Evolutionary conservation across 2,797 vertebrate species (phyloP), one percentile per base, ranked within the genome.

Genomic region (Tinamus major): DNA sequence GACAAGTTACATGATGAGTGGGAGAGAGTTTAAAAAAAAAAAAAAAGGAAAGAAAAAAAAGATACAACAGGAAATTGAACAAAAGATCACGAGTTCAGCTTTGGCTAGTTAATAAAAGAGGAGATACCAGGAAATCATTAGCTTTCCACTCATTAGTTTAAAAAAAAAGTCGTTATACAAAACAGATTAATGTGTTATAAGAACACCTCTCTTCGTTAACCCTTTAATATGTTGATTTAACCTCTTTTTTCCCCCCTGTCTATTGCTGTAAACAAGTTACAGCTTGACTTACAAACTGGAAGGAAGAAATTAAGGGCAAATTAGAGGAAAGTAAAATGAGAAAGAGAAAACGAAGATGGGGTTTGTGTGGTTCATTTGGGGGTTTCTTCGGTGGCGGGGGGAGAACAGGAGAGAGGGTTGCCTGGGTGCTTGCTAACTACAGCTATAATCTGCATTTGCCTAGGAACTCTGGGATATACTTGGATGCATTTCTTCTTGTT

Each of bases 1-100:
- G 56, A 31, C 31, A 92, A 94, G 26, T 91, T 88, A 67, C 77
- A 91, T 37, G 33, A 13, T 65, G 77, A 0, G 33, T 85, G 78
- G 82, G 70, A 91, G 58, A 64, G 20, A 86, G 21, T 48, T 3
- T 44, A 69, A 93, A 5, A 49, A 68, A 93, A 42, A 69, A 49
- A 23, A 29, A 67, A 51, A 27, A 29, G 16, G 42, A 93, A 4
- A 49, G 62, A 93, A 48, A 69, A 48, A 27, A 29, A 70, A 51
- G 26, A 76, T n/a, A 7, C 51, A 81, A 79, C 31, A 75, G 39
- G 15, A 35, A 78, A 27, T 16, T 62, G 70, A 61, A 88, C 79
- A 86, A 77, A 90, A 95, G 87, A 80, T 93, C 72, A 58, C 20
- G 71, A 92, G 79, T 89, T 94, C 90, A 92, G 11, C 58, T 85